Evolutionary conservation across 1,140 invertebrate species (phyloP), one percentile per base, ranked within the genome.

Genomic region (Pogonognathellus flavescens): DNA sequence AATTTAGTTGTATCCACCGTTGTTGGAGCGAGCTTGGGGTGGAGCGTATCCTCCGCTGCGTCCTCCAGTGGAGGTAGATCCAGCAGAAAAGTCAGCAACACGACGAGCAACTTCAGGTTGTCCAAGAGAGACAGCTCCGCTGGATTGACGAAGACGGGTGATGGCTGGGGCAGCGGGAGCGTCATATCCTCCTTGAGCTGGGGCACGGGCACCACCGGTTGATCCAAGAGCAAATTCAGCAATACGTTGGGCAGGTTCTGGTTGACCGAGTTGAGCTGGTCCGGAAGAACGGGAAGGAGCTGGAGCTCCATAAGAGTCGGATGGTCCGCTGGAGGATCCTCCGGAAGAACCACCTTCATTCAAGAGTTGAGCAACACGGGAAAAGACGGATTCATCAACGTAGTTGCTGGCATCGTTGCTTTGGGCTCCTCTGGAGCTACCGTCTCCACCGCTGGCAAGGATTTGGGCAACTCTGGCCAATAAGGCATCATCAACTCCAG

Each of bases 211-310:
- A 76, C 13, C 80, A 5, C 16, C 25, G 18, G 60, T 13, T 16
- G 25, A 80, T 25, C 22, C 81, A 49, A 80, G n/a, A 80, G 52
- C 52, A 57, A 86, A 86, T 72, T 86, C 85, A 31, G 81, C 85
- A 80, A 86, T 72, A n/a, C 72, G 50, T 66, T 86, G 66, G 57
- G 85, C 85, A 0, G 31, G 14, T 57, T 86, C 85, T n/a, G 85
- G 85, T 66, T 62, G 66, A 62, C 85, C 85, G 25, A 86, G 52
- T 18, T 20, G 16, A 66, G 49, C 82, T 22, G 2, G 3, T 41
- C 85, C 85, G 18, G 85, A 86, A 7, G 20, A 60, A 16, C 62
- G 81, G 2, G 20, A 60, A 16, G 52, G 81, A 16, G 84, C 9
- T 55, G 84, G 84, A 41, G 57, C 80, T 18, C 80, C 80, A 82